Evolutionary conservation across 2,113 vertebrate genomes (phyloP), one percentile per base, ranked within the genome.

Genomic region (Fulica atra): DNA sequence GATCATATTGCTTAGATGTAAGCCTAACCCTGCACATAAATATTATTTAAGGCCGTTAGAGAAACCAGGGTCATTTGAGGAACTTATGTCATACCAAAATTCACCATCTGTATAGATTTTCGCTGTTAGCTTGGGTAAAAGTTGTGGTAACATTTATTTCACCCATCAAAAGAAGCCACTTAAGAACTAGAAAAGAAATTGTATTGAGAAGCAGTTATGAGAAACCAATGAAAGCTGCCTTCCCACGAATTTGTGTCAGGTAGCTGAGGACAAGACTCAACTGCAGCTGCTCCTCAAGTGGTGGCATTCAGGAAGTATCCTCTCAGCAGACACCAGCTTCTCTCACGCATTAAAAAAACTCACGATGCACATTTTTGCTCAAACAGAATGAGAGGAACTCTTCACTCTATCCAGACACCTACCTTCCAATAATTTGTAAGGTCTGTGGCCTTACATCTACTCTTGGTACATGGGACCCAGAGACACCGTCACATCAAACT

Each of bases 161-260:
- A 61, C 71, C 46, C 65, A 92, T 82, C 77, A 78, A 88, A 93
- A 86, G 46, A 91, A 3, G 23, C n/a, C 88, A 69, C 88, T 73
- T 87, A 56, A 86, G 56, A 84, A 86, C 86, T 64, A 95, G 89
- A 96, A 91, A 88, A 81, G 64, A 56, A 71, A 31, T 4, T 83
- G 40, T 35, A 63, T 23, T 48, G 50, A 93, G 89, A 92, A 89
- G 46, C 7, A 74, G 76, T 73, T 81, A n/a, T 66, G 72, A 90
- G 88, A 95, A 91, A 74, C 19, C 86, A 78, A 10, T 42, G 59
- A 81, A 66, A 94, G 33, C 15, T 86, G n/a, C 35, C 72, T 96
- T 94, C 95, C 71, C 88, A 95, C 2, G 0, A 35, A 40, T 70
- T 88, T 86, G 15, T 46, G 76, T 70, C 86, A 88, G 60, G 35